Percentiles rank a stretch among this genome's conserved stretches.
Evolutionary conservation across 2,797 vertebrate species (phyloP).

Genomic region (Nyctibius grandis): DNA sequence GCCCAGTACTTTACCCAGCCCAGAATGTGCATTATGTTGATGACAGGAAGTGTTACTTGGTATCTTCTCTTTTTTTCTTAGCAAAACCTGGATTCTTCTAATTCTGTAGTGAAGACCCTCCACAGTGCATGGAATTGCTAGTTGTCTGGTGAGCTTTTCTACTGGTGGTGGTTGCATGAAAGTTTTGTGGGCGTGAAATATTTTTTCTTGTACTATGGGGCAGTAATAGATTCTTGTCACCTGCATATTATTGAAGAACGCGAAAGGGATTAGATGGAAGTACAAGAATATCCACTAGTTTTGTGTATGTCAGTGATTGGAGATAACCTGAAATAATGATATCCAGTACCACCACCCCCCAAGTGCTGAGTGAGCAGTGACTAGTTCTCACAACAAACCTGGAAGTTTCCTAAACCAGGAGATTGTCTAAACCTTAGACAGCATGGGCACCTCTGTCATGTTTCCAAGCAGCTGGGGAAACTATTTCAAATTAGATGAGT

Average conservation of each 20-base stretch:
- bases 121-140: neutral
- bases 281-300: neutral
- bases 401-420: neutral
- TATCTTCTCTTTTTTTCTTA: neutral
- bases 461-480: neutral
- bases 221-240: neutral
- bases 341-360: accelerated
- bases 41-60: neutral
- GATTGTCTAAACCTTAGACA: neutral
- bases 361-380: neutral
- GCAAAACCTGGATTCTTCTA: neutral
- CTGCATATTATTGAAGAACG: neutral
- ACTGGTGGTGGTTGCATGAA: neutral
- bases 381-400: neutral
- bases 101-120: neutral
- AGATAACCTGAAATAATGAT: neutral
- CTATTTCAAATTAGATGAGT: neutral
- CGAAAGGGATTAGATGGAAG: neutral
- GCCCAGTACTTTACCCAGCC: neutral
- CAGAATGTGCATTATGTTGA: neutral
- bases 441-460: neutral
- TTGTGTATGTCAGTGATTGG: neutral
- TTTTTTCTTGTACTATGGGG: neutral
- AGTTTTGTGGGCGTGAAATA: neutral
- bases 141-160: neutral